Evolutionary conservation across 2,888 invertebrate species (phyloP).

Genomic region (Bedellia somnulentella): DNA sequence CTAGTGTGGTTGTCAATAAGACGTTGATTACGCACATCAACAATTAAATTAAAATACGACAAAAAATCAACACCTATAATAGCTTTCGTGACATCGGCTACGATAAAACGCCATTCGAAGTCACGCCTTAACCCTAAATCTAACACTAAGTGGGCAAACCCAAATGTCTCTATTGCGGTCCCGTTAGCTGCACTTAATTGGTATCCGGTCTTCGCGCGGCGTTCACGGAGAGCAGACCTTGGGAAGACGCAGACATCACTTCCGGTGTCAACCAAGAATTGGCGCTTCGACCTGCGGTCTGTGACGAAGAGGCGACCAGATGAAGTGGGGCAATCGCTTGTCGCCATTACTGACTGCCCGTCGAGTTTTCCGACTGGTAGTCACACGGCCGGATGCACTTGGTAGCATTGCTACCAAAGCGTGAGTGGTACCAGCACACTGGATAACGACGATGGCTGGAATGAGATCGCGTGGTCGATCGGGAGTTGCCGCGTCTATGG

Average conservation of each 20-base stretch:
- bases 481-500: not conserved
- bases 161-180: constrained; percentile 11
- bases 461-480: not conserved
- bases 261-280: constrained; percentile 13
- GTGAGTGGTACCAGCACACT: not conserved
- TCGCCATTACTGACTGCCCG: constrained; percentile 13
- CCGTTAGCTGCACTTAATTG: constrained; percentile 19
- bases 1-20: too few species aligned
- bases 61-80: constrained; percentile 20
- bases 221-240: constrained; percentile 6
- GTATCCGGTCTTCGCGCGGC: constrained; percentile 12
- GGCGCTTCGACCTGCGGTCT: constrained; percentile 11
- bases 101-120: constrained; percentile 16
- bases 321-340: constrained; percentile 11
- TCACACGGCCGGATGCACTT: constrained; percentile 9
- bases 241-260: constrained; percentile 13
- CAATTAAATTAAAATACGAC: constrained; percentile 13
- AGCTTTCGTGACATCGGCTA: constrained; percentile 16
- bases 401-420: constrained; percentile 3
- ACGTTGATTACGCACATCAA: constrained; percentile 13
- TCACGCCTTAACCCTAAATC: constrained; percentile 1
- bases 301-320: constrained; percentile 15
- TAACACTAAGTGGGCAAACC: constrained; percentile 3
- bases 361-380: constrained; percentile 9
- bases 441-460: not conserved